These are phyloP conservation scores for Epinotia ramella DNA, from an alignment of 2,888 invertebrate genomes.

Conservation along the genomic window DNA sequence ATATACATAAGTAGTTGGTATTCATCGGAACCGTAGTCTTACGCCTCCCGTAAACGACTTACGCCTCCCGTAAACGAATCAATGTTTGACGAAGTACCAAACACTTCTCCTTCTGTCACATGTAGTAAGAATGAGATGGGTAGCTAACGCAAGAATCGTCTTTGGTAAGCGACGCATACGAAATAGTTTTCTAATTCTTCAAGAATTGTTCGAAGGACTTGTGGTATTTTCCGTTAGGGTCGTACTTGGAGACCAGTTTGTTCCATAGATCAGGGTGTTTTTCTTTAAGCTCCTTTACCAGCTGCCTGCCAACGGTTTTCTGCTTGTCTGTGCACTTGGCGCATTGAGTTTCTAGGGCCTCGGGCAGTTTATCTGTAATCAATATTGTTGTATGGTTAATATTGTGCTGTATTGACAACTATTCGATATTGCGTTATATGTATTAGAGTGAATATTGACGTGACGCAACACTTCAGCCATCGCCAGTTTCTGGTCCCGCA, in stretches of 20 bases:
- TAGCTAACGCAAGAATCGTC: neutral
- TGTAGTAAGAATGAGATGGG: neutral
- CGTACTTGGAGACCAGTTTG: conserved; percentile 82
- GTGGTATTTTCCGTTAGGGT: conserved; percentile 86
- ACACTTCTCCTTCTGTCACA: neutral
- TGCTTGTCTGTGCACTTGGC: conserved; percentile 89
- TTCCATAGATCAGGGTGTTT: conserved; percentile 84
- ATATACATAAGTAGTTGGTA: neutral
- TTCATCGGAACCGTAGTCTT: too few relatives aligned
- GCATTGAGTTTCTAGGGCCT: conserved; percentile 88
- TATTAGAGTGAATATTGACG: too few relatives aligned
- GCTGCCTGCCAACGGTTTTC: conserved; percentile 85
- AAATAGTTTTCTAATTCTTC: conserved; percentile 48
- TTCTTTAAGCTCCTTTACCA: conserved; percentile 85
- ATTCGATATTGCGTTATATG: neutral
- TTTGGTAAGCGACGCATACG: neutral
- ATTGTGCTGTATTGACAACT: neutral
- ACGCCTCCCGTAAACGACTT: neutral
- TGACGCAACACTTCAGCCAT: too few relatives aligned
- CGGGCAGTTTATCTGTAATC: conserved; percentile 87
- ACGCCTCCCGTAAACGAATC: neutral
- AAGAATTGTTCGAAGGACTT: conserved; percentile 71
- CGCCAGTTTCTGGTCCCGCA: too few relatives aligned
- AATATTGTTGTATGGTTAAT: neutral
- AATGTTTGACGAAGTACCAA: neutral